These are phyloP conservation scores for Chrysochloris asiatica DNA, from an alignment of 2,113 vertebrate species.

Conservation along the genomic window DNA sequence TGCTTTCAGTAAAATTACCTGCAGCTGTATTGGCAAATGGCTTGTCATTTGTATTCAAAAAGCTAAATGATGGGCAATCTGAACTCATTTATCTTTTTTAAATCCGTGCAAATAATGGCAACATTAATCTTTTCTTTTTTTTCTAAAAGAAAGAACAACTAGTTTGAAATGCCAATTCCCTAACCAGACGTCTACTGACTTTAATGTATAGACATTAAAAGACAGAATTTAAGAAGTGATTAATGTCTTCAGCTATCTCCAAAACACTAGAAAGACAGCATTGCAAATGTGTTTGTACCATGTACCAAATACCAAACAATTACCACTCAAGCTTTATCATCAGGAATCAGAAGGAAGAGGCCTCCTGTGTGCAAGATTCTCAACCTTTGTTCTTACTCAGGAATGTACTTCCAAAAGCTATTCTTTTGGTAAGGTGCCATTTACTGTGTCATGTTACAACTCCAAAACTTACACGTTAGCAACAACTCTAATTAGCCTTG, in stretches of 20 bases:
- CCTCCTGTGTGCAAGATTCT: no score
- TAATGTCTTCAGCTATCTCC: slow-evolving; percentile 1
- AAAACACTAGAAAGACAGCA: not conserved
- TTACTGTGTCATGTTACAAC: not conserved
- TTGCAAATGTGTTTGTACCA: slow-evolving; percentile 16
- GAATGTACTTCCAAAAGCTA: no score
- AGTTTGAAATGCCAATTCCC: slow-evolving; percentile 48
- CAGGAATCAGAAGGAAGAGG: not conserved
- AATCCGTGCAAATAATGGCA: slow-evolving; percentile 63
- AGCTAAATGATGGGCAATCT: slow-evolving; percentile 67
- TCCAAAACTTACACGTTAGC: not conserved
- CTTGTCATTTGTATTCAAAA: slow-evolving; percentile 67
- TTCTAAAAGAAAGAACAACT: slow-evolving; percentile 29
- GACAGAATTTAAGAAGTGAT: slow-evolving; percentile 27
- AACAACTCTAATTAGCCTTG: not conserved
- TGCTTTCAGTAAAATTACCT: slow-evolving; percentile 73
- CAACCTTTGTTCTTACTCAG: no score
- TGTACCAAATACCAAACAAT: not conserved
- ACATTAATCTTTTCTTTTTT: slow-evolving; percentile 38
- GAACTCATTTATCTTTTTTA: slow-evolving; percentile 70
- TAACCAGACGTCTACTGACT: not conserved
- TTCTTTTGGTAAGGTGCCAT: not conserved
- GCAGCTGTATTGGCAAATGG: slow-evolving; percentile 73
- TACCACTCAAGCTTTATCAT: not conserved
- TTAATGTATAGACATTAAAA: slow-evolving; percentile 39